Conservation (phyloP, 2,888 invertebrate genomes). For the Lasioglossum vierecki region DNA sequence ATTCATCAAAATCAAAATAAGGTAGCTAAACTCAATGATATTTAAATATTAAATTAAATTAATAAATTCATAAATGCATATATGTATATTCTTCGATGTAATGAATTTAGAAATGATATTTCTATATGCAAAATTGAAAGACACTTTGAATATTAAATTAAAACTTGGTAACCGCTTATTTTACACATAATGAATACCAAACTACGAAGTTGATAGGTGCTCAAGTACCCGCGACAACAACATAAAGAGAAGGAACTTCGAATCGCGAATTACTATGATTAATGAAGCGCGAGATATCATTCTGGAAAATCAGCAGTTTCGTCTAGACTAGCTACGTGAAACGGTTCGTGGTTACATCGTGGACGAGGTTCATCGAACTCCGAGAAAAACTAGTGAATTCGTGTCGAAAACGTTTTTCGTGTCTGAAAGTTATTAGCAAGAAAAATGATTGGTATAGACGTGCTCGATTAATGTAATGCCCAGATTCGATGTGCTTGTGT, state of each 20-base stretch:
- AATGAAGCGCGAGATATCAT: slow-evolving; percentile 8
- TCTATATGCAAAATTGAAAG: neutral
- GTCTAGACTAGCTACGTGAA: slow-evolving; percentile 15
- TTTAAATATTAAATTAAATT: neutral
- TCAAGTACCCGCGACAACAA: neutral
- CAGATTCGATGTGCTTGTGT: neutral
- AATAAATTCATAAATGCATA: neutral
- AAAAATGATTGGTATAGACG: slow-evolving; percentile 4
- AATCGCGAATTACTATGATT: slow-evolving; percentile 22
- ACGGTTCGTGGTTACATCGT: slow-evolving; percentile 47
- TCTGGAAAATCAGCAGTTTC: slow-evolving; percentile 27
- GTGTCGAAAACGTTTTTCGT: slow-evolving; percentile 45
- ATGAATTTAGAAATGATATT: neutral
- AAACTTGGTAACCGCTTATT: neutral
- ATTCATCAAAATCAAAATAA: neutral
- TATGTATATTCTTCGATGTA: neutral
- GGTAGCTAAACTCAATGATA: neutral
- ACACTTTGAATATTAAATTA: neutral
- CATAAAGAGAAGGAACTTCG: neutral
- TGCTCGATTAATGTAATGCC: neutral
- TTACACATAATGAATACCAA: neutral
- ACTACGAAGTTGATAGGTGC: neutral
- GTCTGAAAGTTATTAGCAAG: slow-evolving; percentile 5
- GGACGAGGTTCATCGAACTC: slow-evolving; percentile 55
- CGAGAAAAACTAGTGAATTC: slow-evolving; percentile 34